Evolutionary conservation across 2,113 vertebrate genomes (phyloP).

Genomic region (Microtus richardsoni): DNA sequence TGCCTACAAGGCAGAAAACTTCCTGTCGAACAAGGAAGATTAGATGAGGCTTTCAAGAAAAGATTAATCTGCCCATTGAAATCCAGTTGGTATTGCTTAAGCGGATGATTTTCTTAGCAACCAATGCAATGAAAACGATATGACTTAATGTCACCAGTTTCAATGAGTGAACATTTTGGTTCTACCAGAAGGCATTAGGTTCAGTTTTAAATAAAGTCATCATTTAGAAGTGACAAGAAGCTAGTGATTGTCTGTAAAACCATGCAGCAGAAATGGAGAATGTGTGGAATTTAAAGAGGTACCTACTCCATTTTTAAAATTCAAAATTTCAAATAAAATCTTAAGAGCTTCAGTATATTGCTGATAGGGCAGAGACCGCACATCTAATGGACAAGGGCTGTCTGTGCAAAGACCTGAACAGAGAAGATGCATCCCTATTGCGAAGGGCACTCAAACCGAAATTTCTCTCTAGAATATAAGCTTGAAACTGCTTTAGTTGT

Average conservation of each 20-base stretch:
- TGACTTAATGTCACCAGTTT: conserved; percentile 82
- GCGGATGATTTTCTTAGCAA: conserved; percentile 85
- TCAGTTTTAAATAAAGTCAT: conserved; percentile 80
- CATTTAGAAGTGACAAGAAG: conserved; percentile 72
- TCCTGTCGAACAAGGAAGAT: conserved; percentile 79
- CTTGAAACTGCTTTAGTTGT: conserved; percentile 52
- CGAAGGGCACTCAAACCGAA: conserved; percentile 47
- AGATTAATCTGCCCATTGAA: conserved; percentile 83
- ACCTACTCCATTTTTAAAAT: conserved; percentile 47
- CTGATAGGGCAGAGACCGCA: conserved; percentile 40
- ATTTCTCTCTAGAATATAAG: conserved; percentile 58
- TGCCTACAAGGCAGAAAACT: conserved; percentile 78
- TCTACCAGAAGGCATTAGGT: conserved; percentile 76
- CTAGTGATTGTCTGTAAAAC: conserved; percentile 64
- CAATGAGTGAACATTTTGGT: conserved; percentile 82
- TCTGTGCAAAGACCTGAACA: conserved; percentile 40
- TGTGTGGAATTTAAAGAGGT: conserved; percentile 35
- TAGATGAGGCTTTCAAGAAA: conserved; percentile 82
- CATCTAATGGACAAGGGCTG: conserved; percentile 55
- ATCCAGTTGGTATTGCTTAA: conserved; percentile 80
- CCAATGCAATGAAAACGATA: conserved; percentile 83
- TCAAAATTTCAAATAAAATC: conserved; percentile 50
- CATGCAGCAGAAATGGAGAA: conserved; percentile 59
- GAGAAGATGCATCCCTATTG: conserved; percentile 55
- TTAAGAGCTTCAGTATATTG: conserved; percentile 42